Percentiles rank a stretch among this genome's conserved stretches.
Evolutionary conservation across 2,113 vertebrate genomes (phyloP).

Genomic region (Ciconia maguari): DNA sequence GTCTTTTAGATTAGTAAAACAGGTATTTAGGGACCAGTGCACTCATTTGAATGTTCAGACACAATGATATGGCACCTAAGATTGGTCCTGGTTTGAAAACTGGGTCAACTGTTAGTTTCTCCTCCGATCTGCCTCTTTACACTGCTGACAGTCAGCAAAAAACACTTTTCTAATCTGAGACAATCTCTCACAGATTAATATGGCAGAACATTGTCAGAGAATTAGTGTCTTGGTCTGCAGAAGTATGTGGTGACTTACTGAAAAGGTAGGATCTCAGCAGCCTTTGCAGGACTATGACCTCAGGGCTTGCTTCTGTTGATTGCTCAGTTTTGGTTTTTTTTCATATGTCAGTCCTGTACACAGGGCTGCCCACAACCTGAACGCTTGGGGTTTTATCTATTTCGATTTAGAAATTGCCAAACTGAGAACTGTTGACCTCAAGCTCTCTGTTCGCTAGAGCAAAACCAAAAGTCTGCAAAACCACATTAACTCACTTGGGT

Average conservation of each 20-base stretch:
- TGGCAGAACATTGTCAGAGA: neutral
- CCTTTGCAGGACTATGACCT: neutral
- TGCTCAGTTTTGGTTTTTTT: neutral
- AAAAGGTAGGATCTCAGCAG: neutral
- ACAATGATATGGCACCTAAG: neutral
- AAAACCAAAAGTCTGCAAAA: neutral
- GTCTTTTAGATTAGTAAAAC: neutral
- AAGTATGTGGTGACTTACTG: neutral
- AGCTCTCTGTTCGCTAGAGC: neutral
- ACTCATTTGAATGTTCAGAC: neutral
- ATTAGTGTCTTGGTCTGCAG: neutral
- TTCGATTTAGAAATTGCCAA: neutral
- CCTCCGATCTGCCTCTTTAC: neutral
- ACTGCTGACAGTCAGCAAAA: neutral
- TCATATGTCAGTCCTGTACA: neutral
- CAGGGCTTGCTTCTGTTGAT: neutral
- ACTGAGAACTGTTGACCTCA: neutral
- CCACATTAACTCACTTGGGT: neutral
- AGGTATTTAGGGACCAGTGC: neutral
- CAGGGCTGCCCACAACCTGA: neutral
- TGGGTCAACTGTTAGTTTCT: constrained; percentile 47
- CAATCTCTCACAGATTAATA: neutral
- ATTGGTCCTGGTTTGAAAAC: constrained; percentile 5
- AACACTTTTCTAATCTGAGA: neutral
- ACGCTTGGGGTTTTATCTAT: neutral